These are phyloP conservation scores for Mycalesis mineus DNA, from an alignment of 2,888 invertebrate genomes.

Conservation along the genomic window DNA sequence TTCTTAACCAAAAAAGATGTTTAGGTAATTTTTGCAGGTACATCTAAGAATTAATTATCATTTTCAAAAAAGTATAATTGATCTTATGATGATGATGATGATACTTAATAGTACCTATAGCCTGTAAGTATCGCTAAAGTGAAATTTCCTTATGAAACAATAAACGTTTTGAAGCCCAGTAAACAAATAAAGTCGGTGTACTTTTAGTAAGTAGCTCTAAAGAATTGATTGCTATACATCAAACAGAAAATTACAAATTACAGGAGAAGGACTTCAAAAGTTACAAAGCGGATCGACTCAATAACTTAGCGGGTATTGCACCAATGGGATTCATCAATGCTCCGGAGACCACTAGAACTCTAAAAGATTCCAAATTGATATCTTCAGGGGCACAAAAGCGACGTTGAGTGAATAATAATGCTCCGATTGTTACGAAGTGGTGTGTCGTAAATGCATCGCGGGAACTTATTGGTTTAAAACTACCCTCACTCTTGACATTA, in stretches of 20 bases:
- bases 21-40: too few species aligned
- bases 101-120: too few species aligned
- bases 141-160: too few species aligned
- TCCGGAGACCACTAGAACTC: slow-evolving; percentile 24
- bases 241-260: background rate
- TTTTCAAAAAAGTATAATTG: too few species aligned
- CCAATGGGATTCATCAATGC: slow-evolving; percentile 20
- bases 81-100: too few species aligned
- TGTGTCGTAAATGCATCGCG: slow-evolving; percentile 59
- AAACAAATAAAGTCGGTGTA: too few species aligned
- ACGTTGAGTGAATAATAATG: slow-evolving; percentile 66
- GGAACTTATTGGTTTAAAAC: slow-evolving; percentile 56
- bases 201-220: background rate
- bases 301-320: slow-evolving; percentile 9
- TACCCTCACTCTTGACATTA: background rate
- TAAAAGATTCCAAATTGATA: slow-evolving; percentile 63
- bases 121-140: too few species aligned
- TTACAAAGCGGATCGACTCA: slow-evolving; percentile 3
- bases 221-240: background rate
- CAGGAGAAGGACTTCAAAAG: slow-evolving; percentile 2
- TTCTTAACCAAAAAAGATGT: too few species aligned
- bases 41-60: too few species aligned
- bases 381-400: slow-evolving; percentile 65
- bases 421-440: slow-evolving; percentile 53
- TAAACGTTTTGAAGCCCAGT: too few species aligned